phyloP scores from a whole-genome alignment of 2,113 vertebrate species.

The Rhadina sibilatrix region DNA sequence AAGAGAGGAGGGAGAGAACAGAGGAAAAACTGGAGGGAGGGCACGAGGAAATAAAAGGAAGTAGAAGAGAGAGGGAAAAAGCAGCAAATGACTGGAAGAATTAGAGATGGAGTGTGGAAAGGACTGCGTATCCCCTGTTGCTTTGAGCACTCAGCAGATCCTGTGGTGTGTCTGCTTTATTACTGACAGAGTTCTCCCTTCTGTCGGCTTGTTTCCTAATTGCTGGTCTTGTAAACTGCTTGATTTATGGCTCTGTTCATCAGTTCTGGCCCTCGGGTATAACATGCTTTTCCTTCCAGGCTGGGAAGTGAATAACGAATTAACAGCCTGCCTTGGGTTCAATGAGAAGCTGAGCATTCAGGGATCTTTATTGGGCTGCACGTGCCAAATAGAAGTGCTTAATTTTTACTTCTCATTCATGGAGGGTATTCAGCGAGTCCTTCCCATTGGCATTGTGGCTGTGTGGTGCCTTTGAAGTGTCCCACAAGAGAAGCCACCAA shows the following conservation, averaged over 20 bases:
- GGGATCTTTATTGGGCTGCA: conserved; percentile 66
- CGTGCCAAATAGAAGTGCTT: conserved; percentile 62
- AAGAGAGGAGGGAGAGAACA: not conserved
- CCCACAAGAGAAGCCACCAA: conserved; percentile 39
- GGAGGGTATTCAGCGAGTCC: conserved; percentile 1
- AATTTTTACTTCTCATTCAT: conserved; percentile 61
- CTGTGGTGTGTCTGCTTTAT: conserved; percentile 56
- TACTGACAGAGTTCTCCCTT: conserved; percentile 54
- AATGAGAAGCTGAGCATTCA: conserved; percentile 55
- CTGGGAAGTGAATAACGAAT: conserved; percentile 72
- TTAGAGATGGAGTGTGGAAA: not conserved
- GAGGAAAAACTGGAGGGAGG: not conserved
- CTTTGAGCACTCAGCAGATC: conserved; percentile 36
- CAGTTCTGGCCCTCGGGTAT: conserved; percentile 62
- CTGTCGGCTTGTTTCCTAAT: conserved; percentile 72
- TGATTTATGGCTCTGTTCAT: conserved; percentile 76
- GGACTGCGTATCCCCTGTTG: not conserved
- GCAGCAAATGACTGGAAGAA: not conserved
- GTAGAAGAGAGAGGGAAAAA: not conserved
- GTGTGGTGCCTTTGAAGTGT: conserved; percentile 50
- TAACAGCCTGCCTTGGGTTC: conserved; percentile 72
- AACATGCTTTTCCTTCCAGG: conserved; percentile 70
- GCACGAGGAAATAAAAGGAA: not conserved
- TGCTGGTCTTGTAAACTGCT: conserved; percentile 69
- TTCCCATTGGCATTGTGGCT: not conserved